These are phyloP conservation scores for Theristicus caerulescens DNA, from an alignment of 2,113 vertebrate species.

Conservation along the genomic window DNA sequence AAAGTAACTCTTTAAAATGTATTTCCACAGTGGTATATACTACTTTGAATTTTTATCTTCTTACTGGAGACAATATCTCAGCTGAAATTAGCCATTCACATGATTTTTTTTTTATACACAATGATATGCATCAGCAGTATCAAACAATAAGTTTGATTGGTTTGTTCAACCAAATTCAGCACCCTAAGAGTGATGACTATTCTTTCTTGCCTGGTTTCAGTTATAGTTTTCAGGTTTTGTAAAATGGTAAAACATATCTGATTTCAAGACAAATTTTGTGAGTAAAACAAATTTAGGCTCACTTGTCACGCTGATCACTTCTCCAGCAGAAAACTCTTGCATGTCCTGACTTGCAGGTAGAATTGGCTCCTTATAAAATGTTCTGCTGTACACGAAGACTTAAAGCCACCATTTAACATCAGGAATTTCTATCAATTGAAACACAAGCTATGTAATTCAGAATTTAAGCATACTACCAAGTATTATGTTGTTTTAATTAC, in stretches of 20 bases:
- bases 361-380: not conserved
- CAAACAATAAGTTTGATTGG: constrained; percentile 20
- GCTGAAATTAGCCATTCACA: not conserved
- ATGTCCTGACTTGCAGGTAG: not conserved
- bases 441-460: not conserved
- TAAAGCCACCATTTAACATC: not conserved
- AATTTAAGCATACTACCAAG: not conserved
- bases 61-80: not conserved
- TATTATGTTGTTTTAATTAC: not conserved
- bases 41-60: not conserved
- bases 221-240: not conserved
- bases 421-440: not conserved
- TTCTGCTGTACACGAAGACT: not conserved
- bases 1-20: not conserved
- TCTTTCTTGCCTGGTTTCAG: not conserved
- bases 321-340: not conserved
- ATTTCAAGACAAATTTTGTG: not conserved
- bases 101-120: not conserved
- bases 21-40: not conserved
- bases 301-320: not conserved
- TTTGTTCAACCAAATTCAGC: not conserved
- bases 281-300: not conserved
- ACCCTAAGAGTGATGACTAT: not conserved
- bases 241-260: not conserved
- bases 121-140: not conserved